Evolutionary conservation across 2,888 invertebrate species (phyloP).

Genomic region (Acleris holmiana): DNA sequence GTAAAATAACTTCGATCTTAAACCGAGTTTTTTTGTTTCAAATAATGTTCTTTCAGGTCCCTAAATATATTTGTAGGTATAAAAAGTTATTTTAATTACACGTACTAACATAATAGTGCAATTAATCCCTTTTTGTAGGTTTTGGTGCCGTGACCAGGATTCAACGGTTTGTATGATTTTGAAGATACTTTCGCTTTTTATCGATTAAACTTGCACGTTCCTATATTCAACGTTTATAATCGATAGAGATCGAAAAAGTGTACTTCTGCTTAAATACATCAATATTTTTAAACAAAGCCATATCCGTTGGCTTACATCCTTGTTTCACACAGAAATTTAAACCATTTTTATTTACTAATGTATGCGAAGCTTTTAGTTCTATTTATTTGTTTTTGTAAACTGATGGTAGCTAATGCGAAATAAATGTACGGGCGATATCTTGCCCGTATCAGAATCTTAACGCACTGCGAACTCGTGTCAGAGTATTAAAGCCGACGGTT

Average conservation of each 20-base stretch:
- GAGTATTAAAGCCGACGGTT: constrained; percentile 18
- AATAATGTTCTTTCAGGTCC: background rate
- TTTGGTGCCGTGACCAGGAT: constrained; percentile 6
- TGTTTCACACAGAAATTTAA: background rate
- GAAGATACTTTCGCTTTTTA: too few relatives aligned
- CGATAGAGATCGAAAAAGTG: too few relatives aligned
- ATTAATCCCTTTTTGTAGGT: too few relatives aligned
- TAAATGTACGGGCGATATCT: constrained; percentile 56
- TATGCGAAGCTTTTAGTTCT: constrained; percentile 24
- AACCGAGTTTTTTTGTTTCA: too few relatives aligned
- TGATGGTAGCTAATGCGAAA: constrained; percentile 73
- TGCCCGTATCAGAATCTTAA: constrained; percentile 27
- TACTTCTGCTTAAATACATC: too few relatives aligned
- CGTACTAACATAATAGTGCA: too few relatives aligned
- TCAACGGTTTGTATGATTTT: background rate
- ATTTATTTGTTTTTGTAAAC: constrained; percentile 36
- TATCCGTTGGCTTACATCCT: background rate
- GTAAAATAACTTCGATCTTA: too few relatives aligned
- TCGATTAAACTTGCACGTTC: too few relatives aligned
- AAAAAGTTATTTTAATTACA: too few relatives aligned
- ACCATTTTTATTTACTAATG: constrained; percentile 15
- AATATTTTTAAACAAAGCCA: background rate
- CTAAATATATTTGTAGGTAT: background rate
- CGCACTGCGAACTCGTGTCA: constrained; percentile 37
- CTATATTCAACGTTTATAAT: too few relatives aligned